Percentiles rank a stretch among this genome's conserved stretches.
These are phyloP conservation scores for Prionailurus viverrinus DNA, from an alignment of 2,113 vertebrate genomes.

Conservation along the genomic window DNA sequence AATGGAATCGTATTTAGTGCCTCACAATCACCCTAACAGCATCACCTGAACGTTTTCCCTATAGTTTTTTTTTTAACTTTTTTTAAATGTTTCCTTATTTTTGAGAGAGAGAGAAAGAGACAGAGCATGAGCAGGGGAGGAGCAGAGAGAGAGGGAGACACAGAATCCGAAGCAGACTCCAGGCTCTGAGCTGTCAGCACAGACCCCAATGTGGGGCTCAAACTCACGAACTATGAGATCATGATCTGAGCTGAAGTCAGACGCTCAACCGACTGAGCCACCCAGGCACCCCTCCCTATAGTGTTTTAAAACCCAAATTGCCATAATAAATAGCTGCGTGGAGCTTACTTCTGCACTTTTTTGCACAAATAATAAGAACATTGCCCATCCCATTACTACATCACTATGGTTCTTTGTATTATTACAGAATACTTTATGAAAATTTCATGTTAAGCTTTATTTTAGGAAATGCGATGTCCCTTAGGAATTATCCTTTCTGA, in stretches of 20 bases:
- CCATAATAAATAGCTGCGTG: neutral
- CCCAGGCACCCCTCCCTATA: no score
- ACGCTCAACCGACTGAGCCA: no score
- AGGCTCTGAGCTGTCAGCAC: no score
- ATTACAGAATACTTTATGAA: constrained; percentile 5
- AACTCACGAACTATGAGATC: no score
- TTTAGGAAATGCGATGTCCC: constrained; percentile 1
- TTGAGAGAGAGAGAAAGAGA: no score
- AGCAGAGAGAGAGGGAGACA: no score
- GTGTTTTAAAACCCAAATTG: neutral
- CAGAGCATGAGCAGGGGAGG: no score
- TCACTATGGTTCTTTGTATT: neutral
- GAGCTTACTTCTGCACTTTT: neutral
- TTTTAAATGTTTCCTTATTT: no score
- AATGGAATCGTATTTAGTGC: neutral
- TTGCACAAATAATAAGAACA: neutral
- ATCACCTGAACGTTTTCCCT: neutral
- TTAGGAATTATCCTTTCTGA: constrained; percentile 13
- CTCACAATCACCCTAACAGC: neutral
- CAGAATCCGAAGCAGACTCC: no score
- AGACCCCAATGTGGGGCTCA: no score
- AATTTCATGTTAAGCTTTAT: constrained; percentile 4
- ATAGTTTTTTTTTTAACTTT: neutral
- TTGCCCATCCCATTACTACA: neutral
- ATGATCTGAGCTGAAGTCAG: no score